Evolutionary conservation across 2,113 vertebrate species (phyloP).

Genomic region (Leuciscus idus): DNA sequence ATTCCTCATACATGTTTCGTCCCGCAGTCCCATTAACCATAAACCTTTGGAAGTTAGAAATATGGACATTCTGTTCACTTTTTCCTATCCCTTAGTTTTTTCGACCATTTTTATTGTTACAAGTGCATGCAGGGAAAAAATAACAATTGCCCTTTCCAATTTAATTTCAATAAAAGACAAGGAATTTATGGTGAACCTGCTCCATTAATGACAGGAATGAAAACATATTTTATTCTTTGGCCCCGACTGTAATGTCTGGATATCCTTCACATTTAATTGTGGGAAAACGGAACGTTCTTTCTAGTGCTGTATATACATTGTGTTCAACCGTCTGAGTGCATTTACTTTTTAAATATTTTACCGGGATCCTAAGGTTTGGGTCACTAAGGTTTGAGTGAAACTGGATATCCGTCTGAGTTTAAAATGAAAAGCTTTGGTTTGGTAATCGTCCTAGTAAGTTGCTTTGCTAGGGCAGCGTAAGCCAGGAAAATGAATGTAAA

Average conservation of each 20-base stretch:
- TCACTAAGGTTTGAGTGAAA: conserved; percentile 29
- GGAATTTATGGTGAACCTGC: conserved; percentile 54
- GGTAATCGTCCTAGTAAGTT: conserved; percentile 28
- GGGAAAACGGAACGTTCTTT: conserved; percentile 29
- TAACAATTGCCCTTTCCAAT: conserved; percentile 53
- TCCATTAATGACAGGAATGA: conserved; percentile 35
- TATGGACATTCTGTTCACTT: conserved; percentile 52
- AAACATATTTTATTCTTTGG: conserved; percentile 35
- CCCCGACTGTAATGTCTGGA: conserved; percentile 20
- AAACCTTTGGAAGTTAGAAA: conserved; percentile 62
- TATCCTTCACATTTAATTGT: conserved; percentile 36
- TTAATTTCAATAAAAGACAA: conserved; percentile 60
- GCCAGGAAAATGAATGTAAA: conserved; percentile 40
- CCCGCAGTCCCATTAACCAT: conserved; percentile 64
- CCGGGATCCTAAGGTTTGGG: neutral
- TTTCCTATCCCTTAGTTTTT: conserved; percentile 18
- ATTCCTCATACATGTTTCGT: conserved; percentile 60
- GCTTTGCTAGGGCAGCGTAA: neutral
- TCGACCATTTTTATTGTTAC: conserved; percentile 52
- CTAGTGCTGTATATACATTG: neutral
- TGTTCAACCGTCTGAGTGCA: conserved; percentile 20
- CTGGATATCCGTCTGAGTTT: conserved; percentile 37
- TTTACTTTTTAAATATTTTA: conserved; percentile 28
- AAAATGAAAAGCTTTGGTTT: conserved; percentile 37
- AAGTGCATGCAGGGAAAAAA: conserved; percentile 52